Evolutionary conservation across 2,888 invertebrate species (phyloP).

Genomic region (Cynaeus angustus): DNA sequence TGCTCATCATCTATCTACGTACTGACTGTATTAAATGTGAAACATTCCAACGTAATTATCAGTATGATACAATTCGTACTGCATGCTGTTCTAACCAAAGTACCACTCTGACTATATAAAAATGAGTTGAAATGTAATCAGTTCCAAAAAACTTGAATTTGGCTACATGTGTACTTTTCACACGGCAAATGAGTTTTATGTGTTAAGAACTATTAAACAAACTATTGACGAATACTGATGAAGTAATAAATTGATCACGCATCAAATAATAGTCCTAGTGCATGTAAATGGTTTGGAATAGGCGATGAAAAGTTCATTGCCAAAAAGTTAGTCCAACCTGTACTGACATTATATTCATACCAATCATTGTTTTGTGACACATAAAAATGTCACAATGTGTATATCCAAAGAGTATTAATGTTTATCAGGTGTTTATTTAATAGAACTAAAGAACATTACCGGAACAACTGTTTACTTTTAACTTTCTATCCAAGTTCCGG

Average conservation of each 20-base stretch:
- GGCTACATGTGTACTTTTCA: background rate
- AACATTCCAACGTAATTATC: constrained; percentile 10
- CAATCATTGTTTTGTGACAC: background rate
- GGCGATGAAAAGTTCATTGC: background rate
- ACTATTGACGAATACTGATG: constrained; percentile 4
- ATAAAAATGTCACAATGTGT: no score
- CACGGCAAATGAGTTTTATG: background rate
- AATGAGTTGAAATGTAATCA: no score
- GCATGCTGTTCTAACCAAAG: background rate
- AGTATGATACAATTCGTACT: background rate
- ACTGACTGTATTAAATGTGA: constrained; percentile 2
- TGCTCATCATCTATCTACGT: background rate
- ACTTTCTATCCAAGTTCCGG: no score
- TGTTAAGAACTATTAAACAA: constrained; percentile 2
- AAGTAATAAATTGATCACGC: constrained; percentile 12
- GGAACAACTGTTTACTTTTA: no score
- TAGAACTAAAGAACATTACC: no score
- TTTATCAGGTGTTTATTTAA: no score
- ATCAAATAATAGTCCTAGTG: background rate
- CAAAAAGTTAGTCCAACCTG: background rate
- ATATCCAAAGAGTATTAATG: no score
- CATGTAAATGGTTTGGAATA: constrained; percentile 19
- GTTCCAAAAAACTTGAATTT: no score
- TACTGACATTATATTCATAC: background rate
- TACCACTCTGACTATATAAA: background rate